phyloP scores from a whole-genome alignment of 2,113 vertebrate species.

The Ranitomeya imitator region DNA sequence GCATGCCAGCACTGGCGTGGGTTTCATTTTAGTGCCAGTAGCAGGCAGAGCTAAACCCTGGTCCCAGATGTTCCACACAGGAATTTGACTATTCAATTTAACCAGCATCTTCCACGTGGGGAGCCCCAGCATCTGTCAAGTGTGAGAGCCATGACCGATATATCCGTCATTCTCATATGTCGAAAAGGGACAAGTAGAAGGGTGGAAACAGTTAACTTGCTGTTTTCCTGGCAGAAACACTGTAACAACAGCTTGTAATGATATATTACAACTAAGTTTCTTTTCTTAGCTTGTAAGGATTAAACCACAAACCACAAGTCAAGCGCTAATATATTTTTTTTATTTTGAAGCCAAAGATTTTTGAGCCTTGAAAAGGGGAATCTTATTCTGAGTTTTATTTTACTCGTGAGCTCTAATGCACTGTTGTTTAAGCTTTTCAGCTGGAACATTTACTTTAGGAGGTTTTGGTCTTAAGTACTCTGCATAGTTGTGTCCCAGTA shows the following conservation, averaged over 20 bases:
- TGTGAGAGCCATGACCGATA: too few relatives aligned
- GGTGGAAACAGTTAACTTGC: too few relatives aligned
- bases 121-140: too few relatives aligned
- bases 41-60: too few relatives aligned
- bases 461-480: constrained; percentile 28
- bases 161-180: too few relatives aligned
- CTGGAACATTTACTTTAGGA: neutral
- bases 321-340: neutral
- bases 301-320: neutral
- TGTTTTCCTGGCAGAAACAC: neutral
- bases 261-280: neutral
- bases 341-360: neutral
- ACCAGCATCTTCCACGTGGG: too few relatives aligned
- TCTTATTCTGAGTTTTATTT: neutral
- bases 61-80: too few relatives aligned
- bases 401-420: neutral
- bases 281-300: neutral
- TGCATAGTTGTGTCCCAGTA: constrained; percentile 23
- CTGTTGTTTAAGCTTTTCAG: constrained; percentile 10
- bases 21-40: too few relatives aligned
- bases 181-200: neutral
- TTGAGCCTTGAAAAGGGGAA: neutral
- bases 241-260: neutral
- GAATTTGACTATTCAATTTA: too few relatives aligned
- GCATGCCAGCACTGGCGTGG: too few relatives aligned